phyloP scores from a whole-genome alignment of 2,113 vertebrate species.

The Callipepla californica region DNA sequence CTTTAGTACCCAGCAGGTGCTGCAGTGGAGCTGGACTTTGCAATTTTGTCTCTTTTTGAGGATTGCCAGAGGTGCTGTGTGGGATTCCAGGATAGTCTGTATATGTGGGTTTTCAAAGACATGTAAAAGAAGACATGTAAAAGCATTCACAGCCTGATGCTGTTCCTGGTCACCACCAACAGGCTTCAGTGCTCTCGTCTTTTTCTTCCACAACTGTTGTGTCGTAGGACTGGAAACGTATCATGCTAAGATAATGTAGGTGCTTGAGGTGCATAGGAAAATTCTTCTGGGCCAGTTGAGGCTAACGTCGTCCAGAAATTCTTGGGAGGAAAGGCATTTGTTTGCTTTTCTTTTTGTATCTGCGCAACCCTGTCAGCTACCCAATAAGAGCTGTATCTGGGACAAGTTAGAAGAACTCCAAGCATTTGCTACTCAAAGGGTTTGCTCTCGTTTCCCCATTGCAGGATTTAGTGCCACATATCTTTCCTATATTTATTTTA shows the following conservation, averaged over 20 bases:
- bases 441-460: not conserved
- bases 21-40: not conserved
- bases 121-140: rapidly evolving
- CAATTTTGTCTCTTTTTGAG: not conserved
- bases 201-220: not conserved
- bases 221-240: not conserved
- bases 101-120: not conserved
- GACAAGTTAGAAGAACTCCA: not conserved
- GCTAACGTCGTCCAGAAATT: not conserved
- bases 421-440: not conserved
- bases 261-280: not conserved
- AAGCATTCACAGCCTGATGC: not conserved
- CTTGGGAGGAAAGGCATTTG: not conserved
- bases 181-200: not conserved
- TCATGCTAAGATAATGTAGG: not conserved
- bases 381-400: not conserved
- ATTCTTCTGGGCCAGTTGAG: not conserved
- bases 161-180: not conserved
- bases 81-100: not conserved
- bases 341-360: not conserved
- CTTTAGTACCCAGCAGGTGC: not conserved
- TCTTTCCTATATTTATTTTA: not conserved
- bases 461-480: rapidly evolving
- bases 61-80: not conserved
- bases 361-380: not conserved